Evolutionary conservation across 2,113 vertebrate species (phyloP).

Genomic region (Xerus inauris): DNA sequence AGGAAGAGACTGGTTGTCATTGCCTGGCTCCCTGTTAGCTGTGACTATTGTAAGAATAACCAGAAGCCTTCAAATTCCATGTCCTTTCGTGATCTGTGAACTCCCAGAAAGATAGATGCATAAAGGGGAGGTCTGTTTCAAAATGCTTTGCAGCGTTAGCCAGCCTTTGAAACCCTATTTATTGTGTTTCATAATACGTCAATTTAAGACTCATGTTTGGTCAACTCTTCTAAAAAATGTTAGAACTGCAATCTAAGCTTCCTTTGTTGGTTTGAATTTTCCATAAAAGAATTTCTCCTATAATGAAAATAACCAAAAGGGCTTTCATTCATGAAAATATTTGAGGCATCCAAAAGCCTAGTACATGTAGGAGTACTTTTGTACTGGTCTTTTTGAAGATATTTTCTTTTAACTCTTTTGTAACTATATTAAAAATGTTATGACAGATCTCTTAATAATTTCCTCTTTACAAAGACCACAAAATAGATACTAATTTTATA

Average conservation of each 20-base stretch:
- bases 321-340: slow-evolving; percentile 90
- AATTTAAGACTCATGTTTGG: slow-evolving; percentile 82
- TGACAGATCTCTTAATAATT: slow-evolving; percentile 53
- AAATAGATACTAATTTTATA: slow-evolving; percentile 61
- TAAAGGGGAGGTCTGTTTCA: slow-evolving; percentile 75
- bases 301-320: slow-evolving; percentile 84
- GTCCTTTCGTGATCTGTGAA: slow-evolving; percentile 68
- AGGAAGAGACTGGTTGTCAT: slow-evolving; percentile 36
- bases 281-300: slow-evolving; percentile 84
- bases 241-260: slow-evolving; percentile 85
- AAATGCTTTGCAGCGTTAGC: slow-evolving; percentile 77
- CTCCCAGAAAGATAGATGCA: slow-evolving; percentile 68
- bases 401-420: slow-evolving; percentile 85
- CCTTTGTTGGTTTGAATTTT: slow-evolving; percentile 88
- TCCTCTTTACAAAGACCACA: slow-evolving; percentile 53
- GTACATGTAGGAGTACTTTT: slow-evolving; percentile 88
- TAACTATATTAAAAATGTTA: slow-evolving; percentile 56
- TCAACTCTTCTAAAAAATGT: slow-evolving; percentile 83
- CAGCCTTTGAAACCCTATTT: slow-evolving; percentile 82
- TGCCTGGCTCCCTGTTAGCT: slow-evolving; percentile 1
- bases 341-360: slow-evolving; percentile 85
- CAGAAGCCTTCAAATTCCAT: slow-evolving; percentile 62
- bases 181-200: slow-evolving; percentile 85
- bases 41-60: slow-evolving; percentile 68
- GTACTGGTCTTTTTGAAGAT: slow-evolving; percentile 78